Conservation (phyloP, 2,888 invertebrate species). For the Athalia rosae region DNA sequence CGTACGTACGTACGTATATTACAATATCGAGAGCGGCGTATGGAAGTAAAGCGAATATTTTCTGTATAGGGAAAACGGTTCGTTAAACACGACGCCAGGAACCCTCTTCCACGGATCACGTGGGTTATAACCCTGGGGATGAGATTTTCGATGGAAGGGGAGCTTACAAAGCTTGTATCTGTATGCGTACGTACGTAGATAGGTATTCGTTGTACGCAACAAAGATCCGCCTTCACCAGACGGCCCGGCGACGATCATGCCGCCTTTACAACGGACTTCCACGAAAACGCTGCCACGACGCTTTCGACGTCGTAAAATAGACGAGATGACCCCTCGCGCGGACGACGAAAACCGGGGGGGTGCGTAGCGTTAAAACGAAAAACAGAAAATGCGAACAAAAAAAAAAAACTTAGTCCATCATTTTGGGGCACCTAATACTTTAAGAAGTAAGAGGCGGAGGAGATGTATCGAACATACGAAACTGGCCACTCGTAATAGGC, state of each 20-base stretch:
- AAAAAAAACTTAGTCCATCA: no score
- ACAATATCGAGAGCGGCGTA: background rate
- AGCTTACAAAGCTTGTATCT: constrained; percentile 29
- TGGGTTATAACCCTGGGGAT: constrained; percentile 6
- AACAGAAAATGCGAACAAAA: no score
- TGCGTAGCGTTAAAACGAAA: background rate
- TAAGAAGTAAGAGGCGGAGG: no score
- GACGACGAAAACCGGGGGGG: no score
- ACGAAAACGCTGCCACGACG: background rate
- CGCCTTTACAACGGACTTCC: background rate
- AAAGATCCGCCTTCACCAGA: background rate
- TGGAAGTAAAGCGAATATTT: constrained; percentile 24
- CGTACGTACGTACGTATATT: background rate
- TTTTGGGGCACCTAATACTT: no score
- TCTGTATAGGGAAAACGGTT: constrained; percentile 30
- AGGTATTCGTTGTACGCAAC: background rate
- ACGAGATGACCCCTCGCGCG: background rate
- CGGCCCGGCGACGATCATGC: background rate
- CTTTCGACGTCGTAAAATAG: background rate
- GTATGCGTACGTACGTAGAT: constrained; percentile 5
- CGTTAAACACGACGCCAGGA: constrained; percentile 29
- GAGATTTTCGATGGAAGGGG: constrained; percentile 27
- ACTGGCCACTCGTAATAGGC: no score
- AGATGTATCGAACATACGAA: no score
- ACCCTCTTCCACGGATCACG: constrained; percentile 7